phyloP scores from a whole-genome alignment of 1,140 invertebrate species.

The Limonius californicus region DNA sequence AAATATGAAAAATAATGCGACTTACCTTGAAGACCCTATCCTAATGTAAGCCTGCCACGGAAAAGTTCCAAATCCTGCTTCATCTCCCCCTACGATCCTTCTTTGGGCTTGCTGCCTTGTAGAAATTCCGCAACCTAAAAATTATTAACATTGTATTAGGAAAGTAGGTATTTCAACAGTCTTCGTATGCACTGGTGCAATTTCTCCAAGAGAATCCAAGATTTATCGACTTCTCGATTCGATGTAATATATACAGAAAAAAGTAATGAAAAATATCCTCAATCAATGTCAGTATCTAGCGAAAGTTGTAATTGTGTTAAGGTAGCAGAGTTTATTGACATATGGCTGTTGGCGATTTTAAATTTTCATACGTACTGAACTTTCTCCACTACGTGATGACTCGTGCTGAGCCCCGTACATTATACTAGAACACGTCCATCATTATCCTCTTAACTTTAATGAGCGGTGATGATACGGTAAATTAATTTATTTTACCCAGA shows the following conservation, averaged over 20 bases:
- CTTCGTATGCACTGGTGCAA: no score
- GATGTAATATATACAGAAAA: background rate
- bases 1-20: no score
- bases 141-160: background rate
- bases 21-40: slow-evolving; percentile 76
- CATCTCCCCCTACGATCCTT: slow-evolving; percentile 88
- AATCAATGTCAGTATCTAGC: background rate
- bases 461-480: no score
- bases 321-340: background rate
- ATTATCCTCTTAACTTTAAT: no score
- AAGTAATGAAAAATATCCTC: background rate
- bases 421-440: no score
- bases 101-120: slow-evolving; percentile 80
- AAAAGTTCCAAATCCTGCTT: slow-evolving; percentile 90
- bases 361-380: no score
- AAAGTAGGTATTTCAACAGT: background rate
- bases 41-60: slow-evolving; percentile 96
- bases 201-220: no score
- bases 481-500: no score
- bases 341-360: background rate
- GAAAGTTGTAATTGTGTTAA: background rate
- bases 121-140: slow-evolving; percentile 79
- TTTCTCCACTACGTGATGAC: no score
- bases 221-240: no score
- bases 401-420: no score